These are phyloP conservation scores for Triplophysa dalaica DNA, from an alignment of 2,113 vertebrate genomes.

Conservation along the genomic window DNA sequence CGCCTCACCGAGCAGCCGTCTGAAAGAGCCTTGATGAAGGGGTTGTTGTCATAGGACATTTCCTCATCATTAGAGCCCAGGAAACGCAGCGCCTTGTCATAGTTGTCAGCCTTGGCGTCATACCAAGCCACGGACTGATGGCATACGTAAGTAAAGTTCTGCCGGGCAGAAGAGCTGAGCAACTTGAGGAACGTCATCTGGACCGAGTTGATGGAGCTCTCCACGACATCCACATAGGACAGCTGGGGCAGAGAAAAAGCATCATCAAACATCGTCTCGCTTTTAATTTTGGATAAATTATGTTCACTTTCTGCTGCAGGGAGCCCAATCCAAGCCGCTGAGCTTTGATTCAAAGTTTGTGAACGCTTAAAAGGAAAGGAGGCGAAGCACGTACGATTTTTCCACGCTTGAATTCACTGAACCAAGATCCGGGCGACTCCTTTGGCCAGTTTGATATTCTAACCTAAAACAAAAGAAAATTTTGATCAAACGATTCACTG, in stretches of 20 bases:
- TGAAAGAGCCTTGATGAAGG: constrained; percentile 86
- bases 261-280: neutral
- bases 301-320: neutral
- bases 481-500: neutral
- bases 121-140: constrained; percentile 96
- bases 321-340: neutral
- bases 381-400: constrained; percentile 85
- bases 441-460: constrained; percentile 98
- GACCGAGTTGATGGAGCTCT: constrained; percentile 86
- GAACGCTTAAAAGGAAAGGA: neutral
- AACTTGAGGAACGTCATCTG: constrained; percentile 99
- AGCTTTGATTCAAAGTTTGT: neutral
- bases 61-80: constrained; percentile 97
- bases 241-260: constrained; percentile 70
- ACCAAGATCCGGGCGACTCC: constrained; percentile 94
- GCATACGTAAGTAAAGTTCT: constrained; percentile 97
- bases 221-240: constrained; percentile 86
- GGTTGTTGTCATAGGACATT: constrained; percentile 95
- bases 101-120: constrained; percentile 82
- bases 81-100: constrained; percentile 92
- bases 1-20: constrained; percentile 90
- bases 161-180: constrained; percentile 90
- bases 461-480: constrained; percentile 70
- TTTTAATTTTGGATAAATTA: neutral
- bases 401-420: constrained; percentile 97